These are phyloP conservation scores for Xestoiulus laeticollis DNA, from an alignment of 2,888 invertebrate genomes.

Conservation along the genomic window DNA sequence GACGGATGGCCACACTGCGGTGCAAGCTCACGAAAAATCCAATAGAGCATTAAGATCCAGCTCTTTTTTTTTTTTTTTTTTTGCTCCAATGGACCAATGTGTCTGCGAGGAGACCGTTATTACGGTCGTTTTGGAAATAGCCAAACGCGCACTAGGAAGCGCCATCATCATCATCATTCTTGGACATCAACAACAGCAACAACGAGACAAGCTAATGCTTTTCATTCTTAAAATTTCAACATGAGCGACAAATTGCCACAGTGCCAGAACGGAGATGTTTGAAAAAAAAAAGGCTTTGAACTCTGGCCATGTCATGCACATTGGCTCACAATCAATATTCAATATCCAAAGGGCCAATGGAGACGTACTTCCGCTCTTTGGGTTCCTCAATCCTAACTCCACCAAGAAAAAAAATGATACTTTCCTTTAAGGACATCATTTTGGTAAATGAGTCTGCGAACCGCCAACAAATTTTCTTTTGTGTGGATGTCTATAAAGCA, in stretches of 20 bases:
- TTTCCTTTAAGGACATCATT: background rate
- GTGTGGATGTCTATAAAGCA: too few relatives aligned
- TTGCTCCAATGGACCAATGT: background rate
- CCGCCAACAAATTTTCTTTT: too few relatives aligned
- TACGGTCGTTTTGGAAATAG: conserved; percentile 27
- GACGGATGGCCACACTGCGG: background rate
- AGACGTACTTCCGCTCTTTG: background rate
- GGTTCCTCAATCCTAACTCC: background rate
- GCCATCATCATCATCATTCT: conserved; percentile 43
- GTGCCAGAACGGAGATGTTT: background rate
- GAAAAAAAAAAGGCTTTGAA: background rate
- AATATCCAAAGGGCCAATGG: background rate
- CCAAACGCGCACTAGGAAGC: background rate
- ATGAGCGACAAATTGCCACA: background rate
- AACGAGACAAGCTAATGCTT: conserved; percentile 23
- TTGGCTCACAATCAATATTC: background rate
- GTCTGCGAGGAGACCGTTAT: conserved; percentile 19
- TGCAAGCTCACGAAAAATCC: conserved; percentile 19
- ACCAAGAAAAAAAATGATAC: background rate
- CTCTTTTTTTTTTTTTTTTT: background rate
- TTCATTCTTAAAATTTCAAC: conserved; percentile 25
- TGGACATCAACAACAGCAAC: conserved; percentile 38
- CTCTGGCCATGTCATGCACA: background rate
- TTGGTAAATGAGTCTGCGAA: too few relatives aligned
- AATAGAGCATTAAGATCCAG: conserved; percentile 41